A percentile compares a stretch with the other conserved stretches of the same genome.
These are phyloP conservation scores for Bembecia ichneumoniformis DNA, from an alignment of 2,888 invertebrate genomes.

Conservation along the genomic window DNA sequence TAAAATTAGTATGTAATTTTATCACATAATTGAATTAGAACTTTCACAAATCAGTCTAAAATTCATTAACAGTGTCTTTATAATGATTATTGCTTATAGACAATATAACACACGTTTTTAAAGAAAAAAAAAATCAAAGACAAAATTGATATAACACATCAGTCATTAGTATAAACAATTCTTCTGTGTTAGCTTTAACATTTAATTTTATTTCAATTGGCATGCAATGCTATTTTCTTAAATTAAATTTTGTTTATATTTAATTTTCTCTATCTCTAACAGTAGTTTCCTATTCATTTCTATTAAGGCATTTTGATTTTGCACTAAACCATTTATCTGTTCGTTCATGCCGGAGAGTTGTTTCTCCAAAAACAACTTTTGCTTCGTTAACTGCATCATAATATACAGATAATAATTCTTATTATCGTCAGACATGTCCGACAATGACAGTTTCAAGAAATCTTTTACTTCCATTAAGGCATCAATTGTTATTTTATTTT, in stretches of 20 bases:
- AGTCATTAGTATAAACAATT: no score
- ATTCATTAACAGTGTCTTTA: no score
- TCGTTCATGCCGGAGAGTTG: slow-evolving; percentile 42
- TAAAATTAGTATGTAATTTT: no score
- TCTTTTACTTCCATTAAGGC: slow-evolving; percentile 53
- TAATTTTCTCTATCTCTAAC: slow-evolving; percentile 60
- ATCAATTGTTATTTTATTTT: no score
- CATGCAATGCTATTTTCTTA: neutral
- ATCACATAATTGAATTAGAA: no score
- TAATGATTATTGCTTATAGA: neutral
- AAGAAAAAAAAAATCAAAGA: neutral
- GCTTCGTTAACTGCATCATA: slow-evolving; percentile 66
- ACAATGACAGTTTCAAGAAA: slow-evolving; percentile 44
- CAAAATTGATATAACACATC: neutral
- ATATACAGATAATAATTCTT: slow-evolving; percentile 56
- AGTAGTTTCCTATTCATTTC: slow-evolving; percentile 65
- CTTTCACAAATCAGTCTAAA: no score
- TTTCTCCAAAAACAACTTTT: slow-evolving; percentile 59
- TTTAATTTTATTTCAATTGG: no score
- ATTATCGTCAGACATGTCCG: slow-evolving; percentile 55
- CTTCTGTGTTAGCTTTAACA: no score
- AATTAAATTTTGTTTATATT: slow-evolving; percentile 23
- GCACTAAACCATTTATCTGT: slow-evolving; percentile 41
- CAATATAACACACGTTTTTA: neutral
- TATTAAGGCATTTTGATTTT: slow-evolving; percentile 52